phyloP scores from a whole-genome alignment of 2,888 invertebrate species.

The Leptothorax acervorum region DNA sequence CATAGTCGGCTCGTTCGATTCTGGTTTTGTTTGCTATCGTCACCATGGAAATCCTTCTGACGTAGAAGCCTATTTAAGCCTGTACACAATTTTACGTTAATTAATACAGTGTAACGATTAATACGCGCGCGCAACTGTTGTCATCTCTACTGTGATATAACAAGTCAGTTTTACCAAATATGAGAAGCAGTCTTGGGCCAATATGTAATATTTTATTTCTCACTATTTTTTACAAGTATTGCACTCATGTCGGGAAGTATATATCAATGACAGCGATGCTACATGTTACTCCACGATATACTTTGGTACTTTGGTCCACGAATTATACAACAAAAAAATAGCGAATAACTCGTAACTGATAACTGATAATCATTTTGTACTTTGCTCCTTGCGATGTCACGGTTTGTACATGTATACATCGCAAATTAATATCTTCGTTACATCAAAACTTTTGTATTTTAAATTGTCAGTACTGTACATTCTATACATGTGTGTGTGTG shows the following conservation, averaged over 20 bases:
- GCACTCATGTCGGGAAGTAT: conserved; percentile 37
- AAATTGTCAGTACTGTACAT: conserved; percentile 6
- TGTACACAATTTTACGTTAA: too few relatives aligned
- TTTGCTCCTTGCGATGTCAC: conserved; percentile 35
- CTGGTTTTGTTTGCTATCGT: conserved; percentile 47
- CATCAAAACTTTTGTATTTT: conserved; percentile 12
- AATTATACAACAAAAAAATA: conserved; percentile 41
- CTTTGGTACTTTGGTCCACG: conserved; percentile 48
- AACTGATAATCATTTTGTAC: conserved; percentile 59
- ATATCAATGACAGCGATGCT: conserved; percentile 23
- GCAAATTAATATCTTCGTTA: conserved; percentile 20
- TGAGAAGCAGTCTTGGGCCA: not conserved
- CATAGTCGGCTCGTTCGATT: conserved; percentile 31
- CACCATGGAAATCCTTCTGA: conserved; percentile 45
- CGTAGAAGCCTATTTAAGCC: not conserved
- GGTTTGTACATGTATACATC: conserved; percentile 1
- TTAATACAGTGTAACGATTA: not conserved
- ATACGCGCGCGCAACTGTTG: not conserved
- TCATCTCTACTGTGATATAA: not conserved
- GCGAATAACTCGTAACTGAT: conserved; percentile 42
- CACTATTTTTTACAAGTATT: not conserved
- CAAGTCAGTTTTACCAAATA: not conserved
- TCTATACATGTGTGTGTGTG: not conserved
- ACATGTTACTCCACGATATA: conserved; percentile 14
- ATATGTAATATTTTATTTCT: conserved; percentile 33